Conservation (phyloP, 2,113 vertebrate genomes). For the Aptenodytes patagonicus region DNA sequence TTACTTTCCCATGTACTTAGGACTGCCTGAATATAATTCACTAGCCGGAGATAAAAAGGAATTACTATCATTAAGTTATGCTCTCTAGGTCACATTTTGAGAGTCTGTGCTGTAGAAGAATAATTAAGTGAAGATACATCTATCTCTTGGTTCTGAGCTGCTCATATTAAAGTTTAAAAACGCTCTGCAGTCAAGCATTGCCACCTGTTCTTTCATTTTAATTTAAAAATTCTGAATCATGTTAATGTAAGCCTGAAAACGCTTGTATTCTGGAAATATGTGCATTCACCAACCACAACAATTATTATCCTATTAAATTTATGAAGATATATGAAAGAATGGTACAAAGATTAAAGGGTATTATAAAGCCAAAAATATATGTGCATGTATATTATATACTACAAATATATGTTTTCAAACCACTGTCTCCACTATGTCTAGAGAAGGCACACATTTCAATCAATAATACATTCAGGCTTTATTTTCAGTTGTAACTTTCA, state of each 20-base stretch:
- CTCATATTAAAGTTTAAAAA: slow-evolving; percentile 19
- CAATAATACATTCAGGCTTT: slow-evolving; percentile 45
- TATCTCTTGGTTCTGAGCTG: not conserved
- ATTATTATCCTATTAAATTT: slow-evolving; percentile 54
- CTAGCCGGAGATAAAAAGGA: slow-evolving; percentile 30
- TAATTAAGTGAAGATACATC: slow-evolving; percentile 17
- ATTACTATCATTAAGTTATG: not conserved
- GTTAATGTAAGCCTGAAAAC: not conserved
- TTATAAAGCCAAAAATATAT: slow-evolving; percentile 54
- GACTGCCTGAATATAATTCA: slow-evolving; percentile 10
- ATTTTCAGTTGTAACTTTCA: slow-evolving; percentile 44
- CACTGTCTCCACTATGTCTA: slow-evolving; percentile 69
- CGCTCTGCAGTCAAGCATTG: not conserved
- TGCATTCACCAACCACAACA: slow-evolving; percentile 23
- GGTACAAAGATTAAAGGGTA: slow-evolving; percentile 53
- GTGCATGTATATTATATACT: not conserved
- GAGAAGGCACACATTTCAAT: slow-evolving; percentile 51
- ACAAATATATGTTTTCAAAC: slow-evolving; percentile 45
- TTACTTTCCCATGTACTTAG: slow-evolving; percentile 8
- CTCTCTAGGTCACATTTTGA: not conserved
- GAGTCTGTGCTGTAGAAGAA: not conserved
- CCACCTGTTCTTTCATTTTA: slow-evolving; percentile 50
- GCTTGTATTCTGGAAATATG: not conserved
- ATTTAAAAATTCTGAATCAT: not conserved
- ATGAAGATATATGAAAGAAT: slow-evolving; percentile 41